Percentiles rank a stretch among this genome's conserved stretches.
Conservation (phyloP, 1,140 invertebrate species). For the Sycophaga agraensis region DNA sequence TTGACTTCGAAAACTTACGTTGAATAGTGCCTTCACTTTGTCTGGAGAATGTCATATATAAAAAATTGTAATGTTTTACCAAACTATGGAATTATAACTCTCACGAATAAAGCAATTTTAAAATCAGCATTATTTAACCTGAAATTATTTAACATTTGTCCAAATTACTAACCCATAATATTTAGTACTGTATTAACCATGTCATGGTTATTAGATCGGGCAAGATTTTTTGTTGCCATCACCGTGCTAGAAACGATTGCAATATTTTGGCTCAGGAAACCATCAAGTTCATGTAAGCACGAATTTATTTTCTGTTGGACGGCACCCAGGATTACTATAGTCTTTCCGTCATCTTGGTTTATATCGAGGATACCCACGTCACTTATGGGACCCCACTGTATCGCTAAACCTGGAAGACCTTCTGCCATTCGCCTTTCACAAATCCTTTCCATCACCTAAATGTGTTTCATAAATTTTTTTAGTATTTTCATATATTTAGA, state of each 20-base stretch:
- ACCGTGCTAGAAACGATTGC: constrained; percentile 68
- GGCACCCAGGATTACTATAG: constrained; percentile 63
- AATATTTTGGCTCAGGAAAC: constrained; percentile 61
- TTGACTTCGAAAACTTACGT: no score
- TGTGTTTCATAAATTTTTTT: background rate
- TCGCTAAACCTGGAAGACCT: constrained; percentile 60
- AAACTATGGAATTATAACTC: background rate
- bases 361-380: constrained; percentile 65
- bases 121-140: no score
- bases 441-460: constrained; percentile 62
- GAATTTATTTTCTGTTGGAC: constrained; percentile 69
- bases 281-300: constrained; percentile 59
- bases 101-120: background rate
- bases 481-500: background rate
- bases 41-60: background rate
- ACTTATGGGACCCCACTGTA: constrained; percentile 64
- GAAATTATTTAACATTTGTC: no score
- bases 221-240: constrained; percentile 60
- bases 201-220: constrained; percentile 39
- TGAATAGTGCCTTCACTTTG: no score
- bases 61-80: background rate
- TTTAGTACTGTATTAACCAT: constrained; percentile 55
- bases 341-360: constrained; percentile 67
- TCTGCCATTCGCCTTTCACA: constrained; percentile 57
- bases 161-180: constrained; percentile 56